A percentile compares a stretch with the other conserved stretches of the same genome.
phyloP scores from a whole-genome alignment of 1,140 invertebrate species.

The Sitophilus oryzae region DNA sequence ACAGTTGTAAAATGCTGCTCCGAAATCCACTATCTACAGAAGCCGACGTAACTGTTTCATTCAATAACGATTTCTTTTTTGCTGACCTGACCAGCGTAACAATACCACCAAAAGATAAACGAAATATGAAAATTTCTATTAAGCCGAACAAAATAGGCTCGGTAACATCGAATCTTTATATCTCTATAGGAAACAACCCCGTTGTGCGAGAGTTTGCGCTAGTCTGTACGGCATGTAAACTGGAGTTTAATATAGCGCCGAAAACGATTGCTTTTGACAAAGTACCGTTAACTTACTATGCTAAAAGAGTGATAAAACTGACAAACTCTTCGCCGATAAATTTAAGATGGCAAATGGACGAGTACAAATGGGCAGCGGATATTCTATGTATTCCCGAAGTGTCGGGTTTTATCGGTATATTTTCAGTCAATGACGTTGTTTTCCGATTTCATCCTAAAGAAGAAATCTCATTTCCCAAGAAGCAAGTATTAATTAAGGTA shows the following conservation, averaged over 20 bases:
- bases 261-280: conserved; percentile 33
- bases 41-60: neutral
- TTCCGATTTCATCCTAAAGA: conserved; percentile 22
- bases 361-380: conserved; percentile 13
- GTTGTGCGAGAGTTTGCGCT: conserved; percentile 27
- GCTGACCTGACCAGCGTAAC: neutral
- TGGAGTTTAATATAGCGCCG: conserved; percentile 29
- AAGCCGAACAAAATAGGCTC: conserved; percentile 21
- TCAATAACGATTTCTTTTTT: conserved; percentile 7
- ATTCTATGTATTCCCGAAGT: conserved; percentile 25
- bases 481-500: conserved; percentile 26
- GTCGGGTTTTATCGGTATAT: conserved; percentile 24
- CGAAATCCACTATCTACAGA: neutral
- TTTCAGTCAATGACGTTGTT: conserved; percentile 20
- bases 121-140: conserved; percentile 21
- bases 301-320: conserved; percentile 25
- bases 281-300: conserved; percentile 23
- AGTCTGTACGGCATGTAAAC: conserved; percentile 16
- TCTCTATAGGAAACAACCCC: conserved; percentile 38
- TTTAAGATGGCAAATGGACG: conserved; percentile 29
- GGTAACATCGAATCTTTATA: conserved; percentile 18
- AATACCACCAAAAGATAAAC: conserved; percentile 19
- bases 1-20: neutral
- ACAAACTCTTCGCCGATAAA: conserved; percentile 30
- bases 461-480: conserved; percentile 24